These are phyloP conservation scores for Busseola fusca DNA, from an alignment of 2,888 invertebrate species.

Conservation along the genomic window DNA sequence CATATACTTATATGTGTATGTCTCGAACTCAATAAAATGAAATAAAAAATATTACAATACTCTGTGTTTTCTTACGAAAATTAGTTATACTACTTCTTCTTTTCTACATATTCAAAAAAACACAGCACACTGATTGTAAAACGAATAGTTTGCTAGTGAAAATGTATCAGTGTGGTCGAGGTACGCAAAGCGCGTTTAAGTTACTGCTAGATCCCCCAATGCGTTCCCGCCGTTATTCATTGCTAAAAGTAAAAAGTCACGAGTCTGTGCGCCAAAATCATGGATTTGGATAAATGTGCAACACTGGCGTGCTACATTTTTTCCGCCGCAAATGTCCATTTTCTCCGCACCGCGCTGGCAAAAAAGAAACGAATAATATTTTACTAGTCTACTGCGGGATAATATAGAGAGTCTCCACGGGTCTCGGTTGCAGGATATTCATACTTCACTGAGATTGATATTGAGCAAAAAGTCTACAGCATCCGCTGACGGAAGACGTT, in stretches of 20 bases:
- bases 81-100: background rate
- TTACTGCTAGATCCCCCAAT: conserved; percentile 39
- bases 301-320: conserved; percentile 51
- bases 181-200: conserved; percentile 33
- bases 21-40: conserved; percentile 64
- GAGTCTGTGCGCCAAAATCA: conserved; percentile 41
- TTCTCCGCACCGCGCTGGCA: conserved; percentile 35
- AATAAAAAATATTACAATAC: background rate
- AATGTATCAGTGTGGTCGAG: conserved; percentile 21
- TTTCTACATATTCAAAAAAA: no score
- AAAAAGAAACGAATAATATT: conserved; percentile 54
- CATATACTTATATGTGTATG: no score
- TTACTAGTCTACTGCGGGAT: conserved; percentile 43
- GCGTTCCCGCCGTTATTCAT: conserved; percentile 52
- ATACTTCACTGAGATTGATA: conserved; percentile 52
- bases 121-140: background rate
- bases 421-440: conserved; percentile 38
- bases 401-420: conserved; percentile 31
- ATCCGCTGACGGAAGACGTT: conserved; percentile 30
- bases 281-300: conserved; percentile 60
- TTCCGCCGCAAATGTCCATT: conserved; percentile 50
- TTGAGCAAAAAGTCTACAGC: conserved; percentile 42
- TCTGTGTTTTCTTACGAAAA: background rate
- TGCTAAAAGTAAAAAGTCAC: conserved; percentile 54
- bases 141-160: background rate